A percentile compares a stretch with the other conserved stretches of the same genome.
These are phyloP conservation scores for Tauraco hartlaubi DNA, from an alignment of 2,797 vertebrate genomes.

Conservation along the genomic window DNA sequence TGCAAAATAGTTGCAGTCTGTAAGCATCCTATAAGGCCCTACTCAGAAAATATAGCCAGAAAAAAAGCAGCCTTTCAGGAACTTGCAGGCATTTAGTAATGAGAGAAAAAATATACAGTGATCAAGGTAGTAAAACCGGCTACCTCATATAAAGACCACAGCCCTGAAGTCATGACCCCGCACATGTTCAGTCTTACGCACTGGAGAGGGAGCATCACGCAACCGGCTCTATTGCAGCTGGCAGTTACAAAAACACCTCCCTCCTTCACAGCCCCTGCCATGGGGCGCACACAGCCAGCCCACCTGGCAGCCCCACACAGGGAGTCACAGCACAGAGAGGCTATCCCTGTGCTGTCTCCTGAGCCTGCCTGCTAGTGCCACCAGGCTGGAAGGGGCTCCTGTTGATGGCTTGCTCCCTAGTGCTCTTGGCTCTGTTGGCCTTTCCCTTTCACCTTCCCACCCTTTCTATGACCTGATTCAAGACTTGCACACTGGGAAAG, in stretches of 20 bases:
- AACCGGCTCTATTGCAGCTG: not conserved
- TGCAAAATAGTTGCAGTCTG: not conserved
- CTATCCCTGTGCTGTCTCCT: not conserved
- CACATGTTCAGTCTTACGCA: rapidly evolving
- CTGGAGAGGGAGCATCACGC: not conserved
- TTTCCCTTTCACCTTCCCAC: not conserved
- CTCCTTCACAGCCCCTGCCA: not conserved
- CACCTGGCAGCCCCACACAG: rapidly evolving
- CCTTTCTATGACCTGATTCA: not conserved
- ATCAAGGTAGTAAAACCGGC: not conserved
- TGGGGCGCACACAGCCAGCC: not conserved
- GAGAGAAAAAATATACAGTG: not conserved
- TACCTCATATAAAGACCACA: not conserved
- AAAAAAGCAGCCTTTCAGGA: not conserved
- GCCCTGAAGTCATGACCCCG: rapidly evolving
- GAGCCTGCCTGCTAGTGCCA: not conserved
- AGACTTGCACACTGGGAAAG: not conserved
- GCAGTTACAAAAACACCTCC: not conserved
- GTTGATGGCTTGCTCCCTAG: not conserved
- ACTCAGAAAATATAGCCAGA: not conserved
- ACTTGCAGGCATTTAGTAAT: not conserved
- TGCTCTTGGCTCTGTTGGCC: not conserved
- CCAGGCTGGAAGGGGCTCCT: not conserved
- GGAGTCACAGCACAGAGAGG: not conserved
- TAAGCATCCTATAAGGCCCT: not conserved